These are phyloP conservation scores for Ornithoptera alexandrae DNA, from an alignment of 2,888 invertebrate species.

Conservation along the genomic window DNA sequence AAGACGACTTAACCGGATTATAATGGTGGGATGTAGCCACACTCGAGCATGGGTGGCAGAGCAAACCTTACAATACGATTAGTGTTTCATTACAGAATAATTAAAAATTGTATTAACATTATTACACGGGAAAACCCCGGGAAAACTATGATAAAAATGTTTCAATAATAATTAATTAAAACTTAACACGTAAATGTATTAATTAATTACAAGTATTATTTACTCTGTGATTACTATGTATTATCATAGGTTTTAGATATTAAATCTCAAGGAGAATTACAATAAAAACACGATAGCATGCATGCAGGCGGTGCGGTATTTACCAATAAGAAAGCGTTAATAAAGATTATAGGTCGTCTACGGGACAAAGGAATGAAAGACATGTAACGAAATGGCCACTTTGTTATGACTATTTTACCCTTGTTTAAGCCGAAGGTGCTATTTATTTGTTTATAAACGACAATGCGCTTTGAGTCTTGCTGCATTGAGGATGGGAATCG, in stretches of 20 bases:
- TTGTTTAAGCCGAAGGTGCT: slow-evolving; percentile 11
- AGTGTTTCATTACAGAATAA: slow-evolving; percentile 32
- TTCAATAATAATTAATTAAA: not conserved
- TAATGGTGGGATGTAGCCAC: slow-evolving; percentile 52
- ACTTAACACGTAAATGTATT: not conserved
- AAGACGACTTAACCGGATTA: slow-evolving; percentile 65
- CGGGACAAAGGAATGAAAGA: not conserved
- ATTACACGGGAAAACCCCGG: slow-evolving; percentile 11
- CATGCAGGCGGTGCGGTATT: too few species aligned
- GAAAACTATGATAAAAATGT: not conserved
- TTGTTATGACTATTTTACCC: slow-evolving; percentile 25
- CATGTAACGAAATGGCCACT: slow-evolving; percentile 3
- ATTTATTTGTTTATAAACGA: slow-evolving; percentile 28
- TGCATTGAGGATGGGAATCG: slow-evolving; percentile 17
- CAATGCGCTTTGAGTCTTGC: slow-evolving; percentile 16
- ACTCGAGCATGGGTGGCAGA: slow-evolving; percentile 42
- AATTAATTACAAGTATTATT: too few species aligned
- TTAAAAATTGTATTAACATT: slow-evolving; percentile 6
- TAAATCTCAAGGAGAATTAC: too few species aligned
- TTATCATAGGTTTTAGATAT: too few species aligned
- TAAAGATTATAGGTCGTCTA: too few species aligned
- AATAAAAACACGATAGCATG: too few species aligned
- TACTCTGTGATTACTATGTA: not conserved
- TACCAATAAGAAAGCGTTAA: too few species aligned
- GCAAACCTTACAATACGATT: slow-evolving; percentile 34